Evolutionary conservation across 2,113 vertebrate species (phyloP).

Genomic region (Corythornis madagascariensis): DNA sequence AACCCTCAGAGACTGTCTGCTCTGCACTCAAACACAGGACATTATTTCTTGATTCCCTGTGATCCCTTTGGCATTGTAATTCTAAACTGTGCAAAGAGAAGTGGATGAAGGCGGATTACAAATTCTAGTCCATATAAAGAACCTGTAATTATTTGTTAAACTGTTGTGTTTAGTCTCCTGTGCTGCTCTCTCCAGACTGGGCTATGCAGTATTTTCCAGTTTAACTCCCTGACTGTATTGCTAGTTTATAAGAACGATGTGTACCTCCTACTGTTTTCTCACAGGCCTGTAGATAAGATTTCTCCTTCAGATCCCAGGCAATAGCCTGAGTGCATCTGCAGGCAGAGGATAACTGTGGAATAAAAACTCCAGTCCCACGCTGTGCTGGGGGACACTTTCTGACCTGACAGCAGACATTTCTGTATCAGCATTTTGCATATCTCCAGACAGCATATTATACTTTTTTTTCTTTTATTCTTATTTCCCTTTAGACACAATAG

Average conservation of each 20-base stretch:
- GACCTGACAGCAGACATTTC: not conserved
- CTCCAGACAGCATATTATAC: not conserved
- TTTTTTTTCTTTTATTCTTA: not conserved
- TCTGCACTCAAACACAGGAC: slow-evolving; percentile 54
- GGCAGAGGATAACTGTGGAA: not conserved
- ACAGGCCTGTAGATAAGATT: slow-evolving; percentile 37
- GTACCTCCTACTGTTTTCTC: slow-evolving; percentile 41
- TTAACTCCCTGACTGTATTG: slow-evolving; percentile 19
- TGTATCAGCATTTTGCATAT: not conserved
- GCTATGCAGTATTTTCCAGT: slow-evolving; percentile 13
- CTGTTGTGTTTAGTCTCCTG: slow-evolving; percentile 40
- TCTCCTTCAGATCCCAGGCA: slow-evolving; percentile 21
- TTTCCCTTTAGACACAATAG: not conserved
- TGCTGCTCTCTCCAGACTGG: slow-evolving; percentile 19
- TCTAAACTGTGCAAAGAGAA: slow-evolving; percentile 59
- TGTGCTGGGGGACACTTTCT: not conserved
- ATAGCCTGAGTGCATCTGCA: not conserved
- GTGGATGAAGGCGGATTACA: slow-evolving; percentile 65
- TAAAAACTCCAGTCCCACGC: not conserved
- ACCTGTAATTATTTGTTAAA: slow-evolving; percentile 65
- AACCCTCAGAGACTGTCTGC: slow-evolving; percentile 50
- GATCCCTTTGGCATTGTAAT: slow-evolving; percentile 64
- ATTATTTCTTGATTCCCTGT: slow-evolving; percentile 62
- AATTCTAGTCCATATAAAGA: slow-evolving; percentile 34
- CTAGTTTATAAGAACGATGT: not conserved